Base-by-base conservation (phyloP, 2,797 vertebrate genomes). In the Anguilla anguilla region DNA sequence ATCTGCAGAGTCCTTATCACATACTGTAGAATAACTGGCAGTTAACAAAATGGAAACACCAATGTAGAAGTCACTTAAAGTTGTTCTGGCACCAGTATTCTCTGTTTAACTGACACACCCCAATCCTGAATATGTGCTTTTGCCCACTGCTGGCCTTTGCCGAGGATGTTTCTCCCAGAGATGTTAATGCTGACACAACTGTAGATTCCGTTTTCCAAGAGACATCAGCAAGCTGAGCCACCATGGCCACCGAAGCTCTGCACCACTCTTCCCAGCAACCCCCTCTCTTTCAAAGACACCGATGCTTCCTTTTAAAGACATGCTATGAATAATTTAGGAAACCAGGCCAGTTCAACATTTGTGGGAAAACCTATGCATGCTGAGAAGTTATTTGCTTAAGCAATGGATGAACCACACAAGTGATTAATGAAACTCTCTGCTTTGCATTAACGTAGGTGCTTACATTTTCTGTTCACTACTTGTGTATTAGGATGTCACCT, bases 1-100 rank as follows among this genome's bases (percentile, higher is more conserved):
- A 10, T 28, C 0, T 17, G 6, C 28, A 5, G 22, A 86, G 43
- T 46, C 57, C 69, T 77, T 69, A 5, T 17, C n/a, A 28, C 35
- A 49, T 17, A 39, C 79, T 57, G 55, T n/a, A 46, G 25, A n/a
- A 86, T 22, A 69, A 35, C 51, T 43, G 22, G 83, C 57, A 67
- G 67, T 39, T 35, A 79, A 81, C 28, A 81, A 39, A 46, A 35
- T 64, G 39, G 28, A 81, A 81, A 81, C 28, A 28, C 69, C n/a
- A 25, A 74, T 25, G 25, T 3, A 74, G 9, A 28, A 74, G n/a
- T 28, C 43, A 46, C 43, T 46, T 10, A 28, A 74, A 74, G 69
- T 91, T 89, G 35, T 19, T 83, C 88, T 59, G 51, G 89, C 84
- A 39, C 92, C 92, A 93, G 94, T 93, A 94, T 15, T 51, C 85